phyloP scores from a whole-genome alignment of 2,797 vertebrate genomes.

The Argentina silus region DNA sequence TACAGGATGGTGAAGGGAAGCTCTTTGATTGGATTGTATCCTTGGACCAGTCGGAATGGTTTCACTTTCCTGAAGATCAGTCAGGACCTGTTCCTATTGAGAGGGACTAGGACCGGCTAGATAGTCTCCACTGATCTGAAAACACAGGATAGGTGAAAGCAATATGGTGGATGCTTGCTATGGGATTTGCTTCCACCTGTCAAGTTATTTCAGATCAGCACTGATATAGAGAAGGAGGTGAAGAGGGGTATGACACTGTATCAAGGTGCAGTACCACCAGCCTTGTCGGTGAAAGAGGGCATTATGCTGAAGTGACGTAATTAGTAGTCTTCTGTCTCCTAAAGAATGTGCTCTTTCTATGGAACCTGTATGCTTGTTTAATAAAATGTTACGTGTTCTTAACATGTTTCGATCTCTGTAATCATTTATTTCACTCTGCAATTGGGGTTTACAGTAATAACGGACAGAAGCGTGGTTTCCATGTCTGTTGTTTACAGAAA shows the following conservation, averaged over 20 bases:
- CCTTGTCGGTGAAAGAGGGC: neutral
- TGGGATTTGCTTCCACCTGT: no score
- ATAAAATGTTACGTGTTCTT: no score
- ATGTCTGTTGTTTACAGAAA: no score
- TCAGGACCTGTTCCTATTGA: neutral
- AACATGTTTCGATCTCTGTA: no score
- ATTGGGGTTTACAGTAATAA: no score
- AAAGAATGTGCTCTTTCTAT: neutral
- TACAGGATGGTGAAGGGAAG: neutral
- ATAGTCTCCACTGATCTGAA: neutral
- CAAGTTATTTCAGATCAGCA: no score
- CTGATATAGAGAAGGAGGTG: no score
- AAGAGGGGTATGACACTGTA: neutral
- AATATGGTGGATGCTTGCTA: constrained; percentile 38
- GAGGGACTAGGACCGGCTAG: no score
- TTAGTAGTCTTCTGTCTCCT: neutral
- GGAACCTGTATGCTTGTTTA: neutral
- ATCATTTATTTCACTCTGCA: no score
- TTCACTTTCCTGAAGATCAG: neutral
- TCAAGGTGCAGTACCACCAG: neutral
- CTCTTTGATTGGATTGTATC: neutral
- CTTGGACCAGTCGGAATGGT: neutral
- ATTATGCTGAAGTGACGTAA: neutral
- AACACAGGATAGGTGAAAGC: neutral
- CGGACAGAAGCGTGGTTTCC: no score